These are phyloP conservation scores for Polydrusus tereticollis DNA, from an alignment of 2,888 invertebrate species.

Conservation along the genomic window DNA sequence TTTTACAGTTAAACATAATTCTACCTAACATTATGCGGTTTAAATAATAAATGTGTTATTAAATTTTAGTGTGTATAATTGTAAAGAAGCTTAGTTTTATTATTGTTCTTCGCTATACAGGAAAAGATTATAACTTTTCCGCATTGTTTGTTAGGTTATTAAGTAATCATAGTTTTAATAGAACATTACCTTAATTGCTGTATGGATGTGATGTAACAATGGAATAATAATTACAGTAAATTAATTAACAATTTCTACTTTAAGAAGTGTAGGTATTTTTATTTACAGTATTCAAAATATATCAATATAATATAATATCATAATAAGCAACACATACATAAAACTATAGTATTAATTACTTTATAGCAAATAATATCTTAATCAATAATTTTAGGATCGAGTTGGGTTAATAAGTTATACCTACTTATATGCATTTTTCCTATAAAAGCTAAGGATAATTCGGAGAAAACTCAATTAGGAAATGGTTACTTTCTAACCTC, in stretches of 20 bases:
- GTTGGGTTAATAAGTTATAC: no score
- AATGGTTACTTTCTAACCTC: no score
- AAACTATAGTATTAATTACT: no score
- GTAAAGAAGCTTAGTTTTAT: constrained; percentile 22
- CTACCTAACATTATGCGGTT: constrained; percentile 9
- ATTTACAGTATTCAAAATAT: not conserved
- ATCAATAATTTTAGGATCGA: no score
- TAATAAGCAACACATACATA: no score
- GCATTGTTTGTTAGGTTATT: constrained; percentile 50
- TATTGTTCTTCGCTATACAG: constrained; percentile 46
- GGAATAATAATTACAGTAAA: constrained; percentile 47
- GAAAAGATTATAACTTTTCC: constrained; percentile 50
- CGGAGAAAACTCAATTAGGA: no score
- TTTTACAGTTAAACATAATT: constrained; percentile 8
- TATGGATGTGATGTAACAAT: constrained; percentile 48
- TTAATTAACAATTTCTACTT: constrained; percentile 43
- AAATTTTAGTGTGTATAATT: constrained; percentile 39
- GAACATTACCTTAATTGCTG: constrained; percentile 50
- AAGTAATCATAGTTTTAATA: constrained; percentile 52
- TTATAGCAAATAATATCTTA: no score
- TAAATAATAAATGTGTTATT: constrained; percentile 27
- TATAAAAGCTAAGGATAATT: no score
- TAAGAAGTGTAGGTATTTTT: constrained; percentile 28
- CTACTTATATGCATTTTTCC: no score
- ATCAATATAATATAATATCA: not conserved